Conservation (phyloP, 2,797 vertebrate species). For the Eidolon dupreanum region DNA sequence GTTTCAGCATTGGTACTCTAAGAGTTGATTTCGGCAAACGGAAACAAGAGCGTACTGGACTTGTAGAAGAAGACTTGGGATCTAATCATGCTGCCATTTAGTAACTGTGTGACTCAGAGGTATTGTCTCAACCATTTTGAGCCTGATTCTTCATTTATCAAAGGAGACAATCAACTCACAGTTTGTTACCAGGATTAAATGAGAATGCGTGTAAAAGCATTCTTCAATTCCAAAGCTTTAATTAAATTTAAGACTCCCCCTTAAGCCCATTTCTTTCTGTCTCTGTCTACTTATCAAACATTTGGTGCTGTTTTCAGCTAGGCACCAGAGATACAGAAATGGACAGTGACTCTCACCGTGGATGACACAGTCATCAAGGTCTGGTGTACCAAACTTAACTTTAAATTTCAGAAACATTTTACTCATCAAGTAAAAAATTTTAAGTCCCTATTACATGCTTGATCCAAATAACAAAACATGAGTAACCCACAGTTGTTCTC, state of each 20-base stretch:
- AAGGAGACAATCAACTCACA: not conserved
- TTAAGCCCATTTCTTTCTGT: not conserved
- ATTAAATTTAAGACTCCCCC: not conserved
- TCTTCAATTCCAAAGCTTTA: not conserved
- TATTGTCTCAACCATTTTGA: not conserved
- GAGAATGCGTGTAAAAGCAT: not conserved
- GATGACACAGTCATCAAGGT: not conserved
- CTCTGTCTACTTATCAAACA: not conserved
- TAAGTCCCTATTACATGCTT: not conserved
- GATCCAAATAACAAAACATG: not conserved
- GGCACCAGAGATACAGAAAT: not conserved
- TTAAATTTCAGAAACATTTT: not conserved
- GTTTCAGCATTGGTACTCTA: rapidly evolving
- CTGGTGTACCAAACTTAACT: not conserved
- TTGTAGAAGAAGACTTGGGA: no score
- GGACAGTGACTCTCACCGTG: not conserved
- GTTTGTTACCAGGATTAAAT: not conserved
- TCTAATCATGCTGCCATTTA: not conserved
- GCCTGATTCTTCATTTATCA: not conserved
- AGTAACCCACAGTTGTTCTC: not conserved
- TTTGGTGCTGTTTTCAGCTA: not conserved
- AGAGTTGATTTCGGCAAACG: not conserved
- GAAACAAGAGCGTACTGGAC: not conserved
- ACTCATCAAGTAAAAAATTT: not conserved
- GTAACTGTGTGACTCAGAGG: not conserved